phyloP scores from a whole-genome alignment of 2,888 invertebrate species.

The Tetramorium bicarinatum region DNA sequence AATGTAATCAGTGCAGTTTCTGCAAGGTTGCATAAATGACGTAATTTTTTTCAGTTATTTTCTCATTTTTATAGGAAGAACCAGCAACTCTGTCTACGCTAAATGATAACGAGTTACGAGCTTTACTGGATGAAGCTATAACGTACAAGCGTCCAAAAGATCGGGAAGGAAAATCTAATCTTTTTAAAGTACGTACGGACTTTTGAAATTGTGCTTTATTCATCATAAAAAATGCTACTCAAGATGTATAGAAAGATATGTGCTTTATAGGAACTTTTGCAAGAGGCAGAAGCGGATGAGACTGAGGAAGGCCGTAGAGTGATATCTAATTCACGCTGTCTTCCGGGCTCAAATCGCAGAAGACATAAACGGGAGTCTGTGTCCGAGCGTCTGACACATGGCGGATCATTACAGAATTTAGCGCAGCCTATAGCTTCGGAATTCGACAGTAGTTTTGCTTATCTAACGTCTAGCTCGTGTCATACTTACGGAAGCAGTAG shows the following conservation, averaged over 20 bases:
- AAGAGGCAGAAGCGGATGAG: slow-evolving; percentile 93
- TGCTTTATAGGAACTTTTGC: slow-evolving; percentile 89
- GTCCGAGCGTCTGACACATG: slow-evolving; percentile 88
- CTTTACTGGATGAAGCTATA: slow-evolving; percentile 94
- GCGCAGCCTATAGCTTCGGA: slow-evolving; percentile 86
- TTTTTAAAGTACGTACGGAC: slow-evolving; percentile 90
- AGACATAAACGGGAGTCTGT: slow-evolving; percentile 86
- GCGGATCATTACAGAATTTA: slow-evolving; percentile 88
- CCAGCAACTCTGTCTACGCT: slow-evolving; percentile 87
- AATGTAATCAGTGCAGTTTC: neutral
- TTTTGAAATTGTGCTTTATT: neutral
- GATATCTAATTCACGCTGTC: slow-evolving; percentile 83
- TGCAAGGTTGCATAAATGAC: neutral
- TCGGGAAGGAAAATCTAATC: slow-evolving; percentile 93
- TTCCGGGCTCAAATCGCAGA: slow-evolving; percentile 84
- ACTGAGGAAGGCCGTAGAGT: slow-evolving; percentile 86
- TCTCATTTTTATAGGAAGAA: slow-evolving; percentile 82
- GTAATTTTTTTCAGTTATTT: slow-evolving; percentile 24
- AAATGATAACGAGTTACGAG: slow-evolving; percentile 92
- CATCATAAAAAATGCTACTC: slow-evolving; percentile 1
- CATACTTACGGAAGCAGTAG: slow-evolving; percentile 83
- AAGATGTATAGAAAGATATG: neutral
- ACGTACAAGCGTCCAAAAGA: slow-evolving; percentile 95
- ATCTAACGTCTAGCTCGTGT: slow-evolving; percentile 81
- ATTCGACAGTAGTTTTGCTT: slow-evolving; percentile 84